A percentile compares a stretch with the other conserved stretches of the same genome.
Evolutionary conservation across 1,140 invertebrate species (phyloP).

Genomic region (Pseudomyrmex gracilis): DNA sequence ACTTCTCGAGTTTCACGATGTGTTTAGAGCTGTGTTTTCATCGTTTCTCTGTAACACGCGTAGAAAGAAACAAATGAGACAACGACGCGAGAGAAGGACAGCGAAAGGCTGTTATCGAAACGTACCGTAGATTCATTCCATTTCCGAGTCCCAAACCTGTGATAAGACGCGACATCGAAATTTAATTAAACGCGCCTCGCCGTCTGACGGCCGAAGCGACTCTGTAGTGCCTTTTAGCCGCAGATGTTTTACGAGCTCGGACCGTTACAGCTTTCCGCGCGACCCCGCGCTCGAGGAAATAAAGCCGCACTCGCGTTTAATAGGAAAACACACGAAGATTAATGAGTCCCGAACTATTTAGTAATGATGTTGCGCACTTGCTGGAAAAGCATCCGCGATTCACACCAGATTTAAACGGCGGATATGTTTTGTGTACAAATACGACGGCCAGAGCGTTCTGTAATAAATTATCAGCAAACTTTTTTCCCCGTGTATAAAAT

Average conservation of each 20-base stretch:
- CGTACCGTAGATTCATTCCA: conserved; percentile 49
- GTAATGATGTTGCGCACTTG: conserved; percentile 4
- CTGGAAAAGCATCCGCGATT: conserved; percentile 27
- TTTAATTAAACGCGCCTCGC: conserved; percentile 71
- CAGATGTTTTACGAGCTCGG: conserved; percentile 30
- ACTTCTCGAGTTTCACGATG: conserved; percentile 9
- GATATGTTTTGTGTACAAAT: conserved; percentile 20
- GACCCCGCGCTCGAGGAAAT: conserved; percentile 23
- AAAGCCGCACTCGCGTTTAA: conserved; percentile 11
- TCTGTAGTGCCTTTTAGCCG: conserved; percentile 56
- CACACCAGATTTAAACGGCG: conserved; percentile 9
- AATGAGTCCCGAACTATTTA: conserved; percentile 52
- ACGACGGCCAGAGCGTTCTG: not conserved
- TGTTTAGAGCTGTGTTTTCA: conserved; percentile 20
- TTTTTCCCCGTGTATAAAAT: not conserved
- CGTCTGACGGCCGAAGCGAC: conserved; percentile 43
- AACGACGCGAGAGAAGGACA: not conserved
- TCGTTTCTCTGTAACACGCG: conserved; percentile 11
- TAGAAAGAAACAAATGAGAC: not conserved
- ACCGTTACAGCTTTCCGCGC: conserved; percentile 64
- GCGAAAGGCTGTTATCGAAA: not conserved
- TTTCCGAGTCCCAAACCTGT: conserved; percentile 58
- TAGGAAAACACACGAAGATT: conserved; percentile 56
- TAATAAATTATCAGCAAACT: conserved; percentile 6
- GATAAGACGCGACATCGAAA: conserved; percentile 72